These are phyloP conservation scores for Chrysocyon brachyurus DNA, from an alignment of 2,797 vertebrate species.

Conservation along the genomic window DNA sequence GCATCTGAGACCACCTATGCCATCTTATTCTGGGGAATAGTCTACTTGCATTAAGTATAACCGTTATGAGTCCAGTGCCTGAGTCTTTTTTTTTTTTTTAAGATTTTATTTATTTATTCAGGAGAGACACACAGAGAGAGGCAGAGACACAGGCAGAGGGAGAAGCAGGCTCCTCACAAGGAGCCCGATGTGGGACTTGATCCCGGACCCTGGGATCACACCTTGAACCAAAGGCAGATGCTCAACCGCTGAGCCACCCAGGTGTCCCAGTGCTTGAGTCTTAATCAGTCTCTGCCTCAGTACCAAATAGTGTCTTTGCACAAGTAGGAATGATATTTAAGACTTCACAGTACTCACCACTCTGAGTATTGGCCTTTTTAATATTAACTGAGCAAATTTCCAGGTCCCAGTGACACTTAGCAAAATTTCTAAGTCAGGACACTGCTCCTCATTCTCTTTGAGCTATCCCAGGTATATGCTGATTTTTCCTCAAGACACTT, in stretches of 20 bases:
- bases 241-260: too few relatives aligned
- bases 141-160: too few relatives aligned
- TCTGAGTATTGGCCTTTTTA: neutral
- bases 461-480: neutral
- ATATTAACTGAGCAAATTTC: neutral
- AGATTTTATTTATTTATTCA: too few relatives aligned
- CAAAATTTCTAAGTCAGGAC: neutral
- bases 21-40: neutral
- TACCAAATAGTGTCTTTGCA: neutral
- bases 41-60: neutral
- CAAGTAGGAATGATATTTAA: neutral
- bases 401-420: neutral
- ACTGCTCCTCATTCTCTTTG: neutral
- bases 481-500: neutral
- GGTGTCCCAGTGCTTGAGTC: neutral
- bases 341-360: neutral
- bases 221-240: too few relatives aligned
- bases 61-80: neutral
- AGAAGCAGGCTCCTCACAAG: too few relatives aligned
- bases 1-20: neutral
- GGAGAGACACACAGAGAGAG: too few relatives aligned
- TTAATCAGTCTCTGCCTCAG: neutral
- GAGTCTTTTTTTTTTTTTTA: neutral
- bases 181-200: too few relatives aligned
- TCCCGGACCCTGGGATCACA: too few relatives aligned